Evolutionary conservation across 2,113 vertebrate genomes (phyloP), one percentile per base, ranked within the genome.

Genomic region (Macrotus californicus): DNA sequence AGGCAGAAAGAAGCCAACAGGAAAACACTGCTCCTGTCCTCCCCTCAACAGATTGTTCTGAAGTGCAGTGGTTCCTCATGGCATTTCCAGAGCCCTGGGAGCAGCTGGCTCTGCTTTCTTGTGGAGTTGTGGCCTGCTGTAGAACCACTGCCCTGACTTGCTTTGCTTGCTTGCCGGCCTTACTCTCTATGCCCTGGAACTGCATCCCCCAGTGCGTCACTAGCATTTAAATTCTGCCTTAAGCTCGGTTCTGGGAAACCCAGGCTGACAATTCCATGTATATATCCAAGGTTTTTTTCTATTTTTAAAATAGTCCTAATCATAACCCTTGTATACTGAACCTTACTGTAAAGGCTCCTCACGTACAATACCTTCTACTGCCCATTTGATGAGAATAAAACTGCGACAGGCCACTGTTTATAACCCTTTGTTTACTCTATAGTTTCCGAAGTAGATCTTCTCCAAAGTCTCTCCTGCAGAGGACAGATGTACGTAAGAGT

Each of bases 401-500:
- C 46, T 48, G 36, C 61, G 36, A 59, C 12, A 69, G 18, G 5
- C 41, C n/a, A 21, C n/a, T 48, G 66, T 64, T 59, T 77, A 52
- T 19, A 70, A 50, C 19, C 14, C 18, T 81, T 64, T 66, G 26
- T 92, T 84, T 87, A 67, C 34, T 67, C 56, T 80, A 36, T 48
- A n/a, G 13, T 2, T 70, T 52, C 46, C 86, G 85, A 83, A n/a
- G 34, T 34, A 43, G 19, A 77, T 75, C 82, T 52, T 43, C 50
- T 82, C 41, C 77, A 39, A 94, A 85, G 48, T 64, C 36, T 54
- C 31, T 90, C 59, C 85, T 88, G 26, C 39, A 70, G 64, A 73
- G 75, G 76, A 64, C 66, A 88, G 81, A 43, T 83, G 13, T n/a
- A 59, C 66, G 22, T 80, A 64, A 70, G 43, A 61, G 66, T 87